Evolutionary conservation across 2,888 invertebrate genomes (phyloP).

Genomic region (Drosophila macrothrix): DNA sequence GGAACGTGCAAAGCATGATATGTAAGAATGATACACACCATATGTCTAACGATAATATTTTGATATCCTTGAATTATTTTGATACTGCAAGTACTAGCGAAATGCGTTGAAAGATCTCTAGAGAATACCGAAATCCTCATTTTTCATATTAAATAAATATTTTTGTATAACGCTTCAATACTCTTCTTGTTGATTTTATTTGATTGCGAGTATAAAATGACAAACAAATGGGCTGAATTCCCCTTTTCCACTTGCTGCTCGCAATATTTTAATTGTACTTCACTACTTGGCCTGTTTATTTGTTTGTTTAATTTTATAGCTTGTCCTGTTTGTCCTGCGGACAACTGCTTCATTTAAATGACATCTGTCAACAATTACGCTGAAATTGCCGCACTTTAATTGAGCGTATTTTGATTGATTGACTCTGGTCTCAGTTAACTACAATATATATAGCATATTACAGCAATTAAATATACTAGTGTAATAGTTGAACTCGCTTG

Average conservation of each 20-base stretch:
- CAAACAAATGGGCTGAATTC: background rate
- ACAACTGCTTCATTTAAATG: conserved; percentile 45
- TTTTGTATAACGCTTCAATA: background rate
- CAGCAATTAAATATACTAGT: background rate
- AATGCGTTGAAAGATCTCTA: background rate
- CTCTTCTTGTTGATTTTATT: background rate
- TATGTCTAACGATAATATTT: too few species aligned
- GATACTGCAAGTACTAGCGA: background rate
- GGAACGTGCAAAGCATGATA: background rate
- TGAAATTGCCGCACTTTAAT: conserved; percentile 44
- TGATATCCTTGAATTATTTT: background rate
- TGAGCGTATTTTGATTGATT: conserved; percentile 64
- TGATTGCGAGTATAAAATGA: background rate
- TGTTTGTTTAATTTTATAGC: conserved; percentile 13
- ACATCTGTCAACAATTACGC: conserved; percentile 55
- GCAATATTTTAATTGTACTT: conserved; percentile 42
- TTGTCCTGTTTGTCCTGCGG: conserved; percentile 21
- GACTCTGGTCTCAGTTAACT: background rate
- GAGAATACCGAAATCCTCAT: background rate
- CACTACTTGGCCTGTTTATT: conserved; percentile 24
- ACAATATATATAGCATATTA: background rate
- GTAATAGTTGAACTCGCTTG: conserved; percentile 21
- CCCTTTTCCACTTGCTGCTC: conserved; percentile 4
- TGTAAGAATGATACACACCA: background rate
- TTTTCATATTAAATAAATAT: background rate